phyloP scores from a whole-genome alignment of 2,113 vertebrate genomes.

The Mus pahari region DNA sequence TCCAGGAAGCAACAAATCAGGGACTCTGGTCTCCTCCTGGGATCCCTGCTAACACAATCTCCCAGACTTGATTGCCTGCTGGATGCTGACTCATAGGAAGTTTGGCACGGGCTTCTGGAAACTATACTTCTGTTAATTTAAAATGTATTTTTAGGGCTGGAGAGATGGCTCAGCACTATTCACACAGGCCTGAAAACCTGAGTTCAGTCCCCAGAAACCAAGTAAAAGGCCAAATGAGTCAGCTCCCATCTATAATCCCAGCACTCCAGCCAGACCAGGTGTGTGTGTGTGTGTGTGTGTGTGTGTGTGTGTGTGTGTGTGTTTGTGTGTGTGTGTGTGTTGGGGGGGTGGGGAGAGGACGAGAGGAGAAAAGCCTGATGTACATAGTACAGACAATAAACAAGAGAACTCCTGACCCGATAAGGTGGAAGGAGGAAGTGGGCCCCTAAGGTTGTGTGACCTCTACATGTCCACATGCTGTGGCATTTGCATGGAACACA shows the following conservation, averaged over 20 bases:
- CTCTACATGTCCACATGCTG: background rate
- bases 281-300: too few species aligned
- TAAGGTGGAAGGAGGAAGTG: background rate
- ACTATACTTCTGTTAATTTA: background rate
- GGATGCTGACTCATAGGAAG: background rate
- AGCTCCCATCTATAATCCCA: background rate
- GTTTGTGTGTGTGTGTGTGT: too few species aligned
- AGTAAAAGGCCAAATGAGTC: background rate
- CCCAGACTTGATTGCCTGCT: background rate
- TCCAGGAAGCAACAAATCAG: background rate
- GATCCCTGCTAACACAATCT: background rate
- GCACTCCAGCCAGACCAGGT: too few species aligned
- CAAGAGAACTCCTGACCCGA: background rate
- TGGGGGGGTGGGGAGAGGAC: background rate
- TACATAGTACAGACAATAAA: background rate
- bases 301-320: too few species aligned
- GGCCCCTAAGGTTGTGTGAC: background rate
- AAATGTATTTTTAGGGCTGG: background rate
- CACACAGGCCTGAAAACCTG: background rate
- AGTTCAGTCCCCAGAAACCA: background rate
- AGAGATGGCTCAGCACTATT: slow-evolving; percentile 8
- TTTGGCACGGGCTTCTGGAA: background rate
- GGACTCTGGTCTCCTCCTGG: fast-evolving
- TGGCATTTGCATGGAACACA: background rate
- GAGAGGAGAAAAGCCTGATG: background rate